A percentile compares a stretch with the other conserved stretches of the same genome.
Evolutionary conservation across 1,140 invertebrate genomes (phyloP).

Genomic region (Calephelis nemesis): DNA sequence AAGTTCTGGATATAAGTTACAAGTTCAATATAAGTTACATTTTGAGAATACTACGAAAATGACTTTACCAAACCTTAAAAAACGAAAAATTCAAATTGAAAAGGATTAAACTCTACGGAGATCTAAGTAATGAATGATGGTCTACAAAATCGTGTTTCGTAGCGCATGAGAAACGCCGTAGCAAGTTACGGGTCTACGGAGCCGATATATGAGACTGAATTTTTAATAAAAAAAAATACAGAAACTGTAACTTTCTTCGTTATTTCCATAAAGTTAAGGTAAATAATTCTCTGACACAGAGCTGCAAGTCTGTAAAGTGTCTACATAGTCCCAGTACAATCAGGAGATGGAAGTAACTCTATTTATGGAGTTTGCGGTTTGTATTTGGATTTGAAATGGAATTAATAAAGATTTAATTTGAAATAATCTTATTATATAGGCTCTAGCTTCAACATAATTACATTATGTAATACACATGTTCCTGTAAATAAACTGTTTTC

Average conservation of each 20-base stretch:
- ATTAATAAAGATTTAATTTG: neutral
- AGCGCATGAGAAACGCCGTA: neutral
- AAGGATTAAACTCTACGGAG: too few species aligned
- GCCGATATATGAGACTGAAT: conserved; percentile 4
- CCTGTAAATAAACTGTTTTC: too few species aligned
- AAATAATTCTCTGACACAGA: neutral
- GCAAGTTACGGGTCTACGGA: conserved; percentile 3
- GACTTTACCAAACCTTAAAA: too few species aligned
- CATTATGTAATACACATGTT: too few species aligned
- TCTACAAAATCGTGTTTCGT: neutral
- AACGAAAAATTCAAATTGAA: too few species aligned
- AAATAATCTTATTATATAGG: neutral
- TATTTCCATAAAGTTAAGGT: neutral
- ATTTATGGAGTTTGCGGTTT: conserved; percentile 6
- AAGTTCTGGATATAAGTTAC: too few species aligned
- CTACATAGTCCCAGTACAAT: conserved; percentile 5
- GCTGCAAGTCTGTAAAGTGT: neutral
- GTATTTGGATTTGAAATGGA: neutral
- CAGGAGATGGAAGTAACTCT: neutral
- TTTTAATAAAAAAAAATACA: conserved; percentile 4
- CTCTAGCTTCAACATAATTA: too few species aligned
- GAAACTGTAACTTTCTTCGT: neutral
- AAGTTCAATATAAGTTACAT: too few species aligned
- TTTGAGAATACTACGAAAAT: too few species aligned
- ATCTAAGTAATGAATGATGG: neutral